These are phyloP conservation scores for Agrochola lota DNA, from an alignment of 2,888 invertebrate species.

Conservation along the genomic window DNA sequence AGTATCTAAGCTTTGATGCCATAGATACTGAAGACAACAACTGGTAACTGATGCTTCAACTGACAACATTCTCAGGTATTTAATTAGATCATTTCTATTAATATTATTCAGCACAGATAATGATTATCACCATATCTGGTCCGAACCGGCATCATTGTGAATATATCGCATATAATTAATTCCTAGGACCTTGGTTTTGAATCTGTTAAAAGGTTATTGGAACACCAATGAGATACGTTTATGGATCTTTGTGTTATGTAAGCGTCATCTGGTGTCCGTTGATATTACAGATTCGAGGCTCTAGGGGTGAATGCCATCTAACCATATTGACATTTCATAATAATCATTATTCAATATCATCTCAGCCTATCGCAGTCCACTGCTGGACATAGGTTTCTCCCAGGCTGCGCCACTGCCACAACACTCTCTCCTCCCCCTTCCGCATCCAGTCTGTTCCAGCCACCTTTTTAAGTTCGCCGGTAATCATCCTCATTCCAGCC, in stretches of 20 bases:
- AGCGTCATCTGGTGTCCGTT: not conserved
- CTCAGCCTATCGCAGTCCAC: not conserved
- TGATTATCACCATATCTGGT: slow-evolving; percentile 28
- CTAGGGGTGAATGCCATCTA: not conserved
- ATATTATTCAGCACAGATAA: slow-evolving; percentile 34
- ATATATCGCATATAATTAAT: slow-evolving; percentile 28
- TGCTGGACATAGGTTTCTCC: not conserved
- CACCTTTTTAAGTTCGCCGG: not conserved
- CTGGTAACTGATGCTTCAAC: slow-evolving; percentile 1
- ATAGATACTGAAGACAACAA: slow-evolving; percentile 4
- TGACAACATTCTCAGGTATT: slow-evolving; percentile 4
- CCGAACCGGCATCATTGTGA: slow-evolving; percentile 13
- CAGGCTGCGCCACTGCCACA: not conserved
- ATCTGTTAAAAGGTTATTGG: slow-evolving; percentile 49
- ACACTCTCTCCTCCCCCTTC: not conserved
- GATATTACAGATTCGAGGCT: not conserved
- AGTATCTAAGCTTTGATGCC: not conserved
- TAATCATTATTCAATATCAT: not conserved
- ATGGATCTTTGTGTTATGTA: slow-evolving; percentile 13
- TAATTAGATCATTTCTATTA: slow-evolving; percentile 20
- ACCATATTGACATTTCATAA: too few relatives aligned
- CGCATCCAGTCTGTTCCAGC: not conserved
- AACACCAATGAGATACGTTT: slow-evolving; percentile 27
- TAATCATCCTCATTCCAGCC: not conserved
- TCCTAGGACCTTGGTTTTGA: slow-evolving; percentile 47